Evolutionary conservation across 1,140 invertebrate genomes (phyloP).

Genomic region (Mesaphorura yosii): DNA sequence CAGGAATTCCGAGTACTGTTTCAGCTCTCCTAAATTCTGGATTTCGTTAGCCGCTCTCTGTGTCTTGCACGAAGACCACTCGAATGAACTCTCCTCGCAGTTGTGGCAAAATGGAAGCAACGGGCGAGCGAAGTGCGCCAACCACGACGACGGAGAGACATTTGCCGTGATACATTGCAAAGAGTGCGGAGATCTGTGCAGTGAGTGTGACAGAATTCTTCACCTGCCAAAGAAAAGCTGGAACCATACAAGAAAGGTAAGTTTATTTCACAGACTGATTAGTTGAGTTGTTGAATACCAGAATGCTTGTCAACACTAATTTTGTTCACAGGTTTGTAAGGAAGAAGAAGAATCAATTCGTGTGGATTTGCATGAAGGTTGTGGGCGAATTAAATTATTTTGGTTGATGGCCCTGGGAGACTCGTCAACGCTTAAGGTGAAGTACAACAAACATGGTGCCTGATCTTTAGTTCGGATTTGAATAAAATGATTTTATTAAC

Average conservation of each 20-base stretch:
- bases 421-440: constrained; percentile 68
- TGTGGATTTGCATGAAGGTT: constrained; percentile 90
- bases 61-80: constrained; percentile 80
- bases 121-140: constrained; percentile 71
- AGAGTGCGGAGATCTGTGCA: constrained; percentile 81
- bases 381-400: constrained; percentile 86
- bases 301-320: no score
- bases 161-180: constrained; percentile 83
- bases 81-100: constrained; percentile 67
- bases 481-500: constrained; percentile 2
- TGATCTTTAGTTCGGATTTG: not conserved
- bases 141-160: constrained; percentile 94
- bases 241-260: constrained; percentile 72
- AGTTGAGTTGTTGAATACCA: no score
- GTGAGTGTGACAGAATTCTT: constrained; percentile 87
- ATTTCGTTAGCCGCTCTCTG: constrained; percentile 82
- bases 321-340: constrained; percentile 63
- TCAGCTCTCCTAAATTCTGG: constrained; percentile 77
- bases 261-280: no score
- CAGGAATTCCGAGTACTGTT: constrained; percentile 59
- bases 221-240: constrained; percentile 82
- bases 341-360: constrained; percentile 84
- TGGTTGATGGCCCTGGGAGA: constrained; percentile 88
- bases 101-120: constrained; percentile 45
- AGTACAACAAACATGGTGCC: not conserved